Evolutionary conservation across 2,113 vertebrate species (phyloP).

Genomic region (Orthochromis indermauri): DNA sequence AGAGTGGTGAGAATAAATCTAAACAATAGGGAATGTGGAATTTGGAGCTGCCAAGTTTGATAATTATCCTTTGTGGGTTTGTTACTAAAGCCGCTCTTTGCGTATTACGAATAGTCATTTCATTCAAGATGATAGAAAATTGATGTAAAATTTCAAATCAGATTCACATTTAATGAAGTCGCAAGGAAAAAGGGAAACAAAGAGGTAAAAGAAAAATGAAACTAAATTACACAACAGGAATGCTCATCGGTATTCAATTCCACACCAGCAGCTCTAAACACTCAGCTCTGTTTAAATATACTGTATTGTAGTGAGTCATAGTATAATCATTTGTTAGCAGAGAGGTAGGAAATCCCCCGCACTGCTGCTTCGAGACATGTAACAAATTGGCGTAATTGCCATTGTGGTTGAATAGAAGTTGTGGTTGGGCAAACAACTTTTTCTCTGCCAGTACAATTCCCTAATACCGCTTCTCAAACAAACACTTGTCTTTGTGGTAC

Average conservation of each 20-base stretch:
- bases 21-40: not conserved
- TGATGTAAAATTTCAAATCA: not conserved
- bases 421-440: slow-evolving; percentile 38
- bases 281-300: not conserved
- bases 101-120: not conserved
- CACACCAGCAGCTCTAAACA: not conserved
- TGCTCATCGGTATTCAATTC: not conserved
- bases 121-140: not conserved
- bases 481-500: slow-evolving; percentile 37
- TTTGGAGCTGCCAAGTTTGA: not conserved
- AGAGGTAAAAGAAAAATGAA: not conserved
- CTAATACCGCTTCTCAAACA: slow-evolving; percentile 21
- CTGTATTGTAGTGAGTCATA: slow-evolving; percentile 35
- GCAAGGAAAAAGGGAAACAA: not conserved
- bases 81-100: not conserved
- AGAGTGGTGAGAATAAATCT: not conserved
- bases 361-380: slow-evolving; percentile 34
- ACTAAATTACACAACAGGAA: not conserved
- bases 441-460: slow-evolving; percentile 8
- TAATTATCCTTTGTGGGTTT: not conserved
- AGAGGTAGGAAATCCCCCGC: slow-evolving; percentile 42
- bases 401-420: slow-evolving; percentile 58
- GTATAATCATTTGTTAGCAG: slow-evolving; percentile 40
- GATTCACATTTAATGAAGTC: not conserved
- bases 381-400: slow-evolving; percentile 62